Base-by-base conservation (phyloP, 2,797 vertebrate genomes). In the Anabas testudineus region DNA sequence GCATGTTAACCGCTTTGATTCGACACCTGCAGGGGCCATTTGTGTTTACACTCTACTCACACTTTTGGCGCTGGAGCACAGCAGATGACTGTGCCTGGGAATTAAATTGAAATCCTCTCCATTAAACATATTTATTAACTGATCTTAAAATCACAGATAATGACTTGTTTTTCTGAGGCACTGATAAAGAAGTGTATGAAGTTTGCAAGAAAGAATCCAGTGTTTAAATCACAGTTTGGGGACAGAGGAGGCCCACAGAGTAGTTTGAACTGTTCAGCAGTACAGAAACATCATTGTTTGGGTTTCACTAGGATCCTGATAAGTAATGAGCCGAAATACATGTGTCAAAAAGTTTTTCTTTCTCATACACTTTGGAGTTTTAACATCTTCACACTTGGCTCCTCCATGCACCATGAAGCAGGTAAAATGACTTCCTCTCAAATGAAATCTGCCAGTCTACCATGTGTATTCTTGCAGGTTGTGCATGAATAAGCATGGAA, bases 1-100 rank as follows among this genome's bases (percentile, higher is more conserved):
- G 67, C 85, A 91, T 87, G 80, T 76, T 71, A 84, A 88, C 74
- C 75, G 85, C 90, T 92, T 88, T 91, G 85, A 90, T 90, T 93
- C 59, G 56, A 89, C 93, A 92, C 91, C 93, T 93, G 92, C 82
- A 57, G 51, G 24, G 74, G 49, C 91, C 91, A 92, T 93, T 93
- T 93, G 90, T 90, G 88, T 89, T 91, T 87, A 80, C 37, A 9
- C 73, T 62, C 57, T 37, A 8, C 56, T 91, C 66, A 0, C 89
- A 91, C 88, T 76, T 91, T 84, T 58, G 53, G 73, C 63, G 51
- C 65, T 48, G 36, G 60, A 57, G 58, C 28, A 32, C 37, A 42
- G 64, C 74, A 88, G 66, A 89, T 45, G 8, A 65, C 71, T 64
- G 22, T 43, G 7, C 49, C 21, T 10, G 45, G 10, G 10, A 49